Percentiles rank a stretch among this genome's conserved stretches.
Evolutionary conservation across 2,113 vertebrate species (phyloP).

Genomic region (Podocnemis expansa): DNA sequence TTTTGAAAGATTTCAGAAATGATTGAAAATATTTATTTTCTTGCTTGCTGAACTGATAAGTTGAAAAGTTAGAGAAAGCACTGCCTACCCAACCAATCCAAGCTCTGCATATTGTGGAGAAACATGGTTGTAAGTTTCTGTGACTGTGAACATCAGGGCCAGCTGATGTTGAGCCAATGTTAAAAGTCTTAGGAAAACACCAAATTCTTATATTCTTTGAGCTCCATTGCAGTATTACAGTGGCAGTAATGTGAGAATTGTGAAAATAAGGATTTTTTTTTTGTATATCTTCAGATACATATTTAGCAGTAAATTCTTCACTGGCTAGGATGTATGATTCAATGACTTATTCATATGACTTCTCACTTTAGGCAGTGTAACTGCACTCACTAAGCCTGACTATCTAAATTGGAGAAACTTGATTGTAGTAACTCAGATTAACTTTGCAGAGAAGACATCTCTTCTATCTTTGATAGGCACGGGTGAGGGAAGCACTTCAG

Average conservation of each 20-base stretch:
- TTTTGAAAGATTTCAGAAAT: background rate
- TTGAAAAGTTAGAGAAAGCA: background rate
- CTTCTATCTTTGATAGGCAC: background rate
- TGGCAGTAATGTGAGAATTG: rapidly evolving
- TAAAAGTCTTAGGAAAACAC: rapidly evolving
- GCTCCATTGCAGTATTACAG: background rate
- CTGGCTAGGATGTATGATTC: background rate
- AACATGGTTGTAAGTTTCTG: rapidly evolving
- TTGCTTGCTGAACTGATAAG: background rate
- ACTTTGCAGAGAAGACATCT: background rate
- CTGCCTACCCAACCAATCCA: too few relatives aligned
- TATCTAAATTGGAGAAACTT: background rate
- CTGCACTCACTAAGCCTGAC: background rate
- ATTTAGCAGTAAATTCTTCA: background rate
- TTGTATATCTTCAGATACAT: background rate
- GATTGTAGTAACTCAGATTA: rapidly evolving
- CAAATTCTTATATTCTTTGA: background rate
- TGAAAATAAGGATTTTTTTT: background rate
- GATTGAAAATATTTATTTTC: background rate
- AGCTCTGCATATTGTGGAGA: background rate
- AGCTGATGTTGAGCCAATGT: background rate
- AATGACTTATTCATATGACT: rapidly evolving
- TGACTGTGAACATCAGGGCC: background rate
- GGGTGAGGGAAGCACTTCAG: background rate
- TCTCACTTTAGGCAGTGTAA: background rate